These are phyloP conservation scores for Chaenocephalus aceratus DNA, from an alignment of 2,113 vertebrate genomes.

Conservation along the genomic window DNA sequence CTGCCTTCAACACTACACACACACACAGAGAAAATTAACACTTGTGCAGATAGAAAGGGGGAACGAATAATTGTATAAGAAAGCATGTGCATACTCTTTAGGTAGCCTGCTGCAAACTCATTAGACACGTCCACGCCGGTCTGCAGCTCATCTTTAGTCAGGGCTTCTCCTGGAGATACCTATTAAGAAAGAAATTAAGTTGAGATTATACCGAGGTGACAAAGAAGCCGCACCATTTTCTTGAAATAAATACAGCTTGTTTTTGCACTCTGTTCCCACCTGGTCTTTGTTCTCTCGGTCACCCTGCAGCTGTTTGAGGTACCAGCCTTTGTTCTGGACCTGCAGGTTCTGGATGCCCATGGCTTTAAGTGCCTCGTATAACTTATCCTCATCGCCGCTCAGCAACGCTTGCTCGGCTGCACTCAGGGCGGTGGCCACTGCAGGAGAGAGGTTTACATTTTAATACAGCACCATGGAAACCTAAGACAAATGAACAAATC, in stretches of 20 bases:
- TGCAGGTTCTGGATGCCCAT: slow-evolving; percentile 88
- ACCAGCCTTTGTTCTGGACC: slow-evolving; percentile 92
- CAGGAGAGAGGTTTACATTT: neutral
- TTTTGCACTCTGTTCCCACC: slow-evolving; percentile 77
- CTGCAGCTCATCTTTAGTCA: slow-evolving; percentile 95
- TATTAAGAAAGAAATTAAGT: slow-evolving; percentile 7
- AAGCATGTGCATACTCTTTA: slow-evolving; percentile 84
- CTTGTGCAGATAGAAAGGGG: no score
- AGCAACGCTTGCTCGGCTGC: slow-evolving; percentile 87
- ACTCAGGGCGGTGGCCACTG: slow-evolving; percentile 87
- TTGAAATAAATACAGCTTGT: neutral
- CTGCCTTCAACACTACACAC: slow-evolving; percentile 87
- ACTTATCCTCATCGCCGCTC: slow-evolving; percentile 71
- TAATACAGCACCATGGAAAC: neutral
- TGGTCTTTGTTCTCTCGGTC: slow-evolving; percentile 89
- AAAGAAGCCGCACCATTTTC: neutral
- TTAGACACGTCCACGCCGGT: slow-evolving; percentile 90
- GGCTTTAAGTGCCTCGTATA: slow-evolving; percentile 87
- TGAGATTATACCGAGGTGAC: neutral
- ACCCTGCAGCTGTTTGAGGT: slow-evolving; percentile 91
- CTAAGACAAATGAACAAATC: no score
- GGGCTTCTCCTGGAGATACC: slow-evolving; percentile 83
- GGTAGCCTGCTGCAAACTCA: slow-evolving; percentile 85
- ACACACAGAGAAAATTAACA: slow-evolving; percentile 7
- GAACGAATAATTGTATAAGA: no score